Conservation (phyloP, 2,113 vertebrate species). For the Fulmarus glacialis region DNA sequence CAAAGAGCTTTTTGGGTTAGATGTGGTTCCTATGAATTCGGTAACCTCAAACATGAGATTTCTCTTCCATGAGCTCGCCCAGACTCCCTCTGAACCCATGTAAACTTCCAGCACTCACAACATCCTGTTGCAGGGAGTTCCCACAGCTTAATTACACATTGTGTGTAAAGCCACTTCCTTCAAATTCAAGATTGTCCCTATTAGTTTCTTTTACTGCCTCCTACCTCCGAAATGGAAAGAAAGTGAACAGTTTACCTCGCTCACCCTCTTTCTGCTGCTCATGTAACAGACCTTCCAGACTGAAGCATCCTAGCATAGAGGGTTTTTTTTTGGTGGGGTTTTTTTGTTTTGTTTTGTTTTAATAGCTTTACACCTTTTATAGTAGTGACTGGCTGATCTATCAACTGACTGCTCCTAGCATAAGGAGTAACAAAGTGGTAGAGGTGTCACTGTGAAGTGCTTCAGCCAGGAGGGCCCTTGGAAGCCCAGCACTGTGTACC, state of each 20-base stretch:
- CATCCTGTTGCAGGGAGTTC: slow-evolving; percentile 50
- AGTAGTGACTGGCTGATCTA: not conserved
- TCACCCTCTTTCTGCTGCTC: not conserved
- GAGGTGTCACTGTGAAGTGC: not conserved
- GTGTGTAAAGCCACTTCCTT: slow-evolving; percentile 60
- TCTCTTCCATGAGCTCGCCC: slow-evolving; percentile 18
- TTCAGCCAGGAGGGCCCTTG: not conserved
- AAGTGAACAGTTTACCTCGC: not conserved
- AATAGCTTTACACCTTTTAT: not conserved
- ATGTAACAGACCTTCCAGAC: not conserved
- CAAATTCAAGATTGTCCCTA: slow-evolving; percentile 3
- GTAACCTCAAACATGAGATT: slow-evolving; percentile 11
- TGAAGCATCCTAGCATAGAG: not conserved
- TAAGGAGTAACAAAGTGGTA: not conserved
- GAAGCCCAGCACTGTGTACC: not conserved
- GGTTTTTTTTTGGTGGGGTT: not conserved
- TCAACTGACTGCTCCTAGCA: not conserved
- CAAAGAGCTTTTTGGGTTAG: not conserved
- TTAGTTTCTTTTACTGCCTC: not conserved
- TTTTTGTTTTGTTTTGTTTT: not conserved
- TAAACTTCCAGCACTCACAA: slow-evolving; percentile 20
- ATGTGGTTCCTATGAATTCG: not conserved
- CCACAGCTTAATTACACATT: slow-evolving; percentile 55
- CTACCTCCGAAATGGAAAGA: not conserved
- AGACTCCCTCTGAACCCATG: slow-evolving; percentile 5